Evolutionary conservation across 2,797 vertebrate genomes (phyloP), one percentile per base, ranked within the genome.

Genomic region (Euthynnus affinis): DNA sequence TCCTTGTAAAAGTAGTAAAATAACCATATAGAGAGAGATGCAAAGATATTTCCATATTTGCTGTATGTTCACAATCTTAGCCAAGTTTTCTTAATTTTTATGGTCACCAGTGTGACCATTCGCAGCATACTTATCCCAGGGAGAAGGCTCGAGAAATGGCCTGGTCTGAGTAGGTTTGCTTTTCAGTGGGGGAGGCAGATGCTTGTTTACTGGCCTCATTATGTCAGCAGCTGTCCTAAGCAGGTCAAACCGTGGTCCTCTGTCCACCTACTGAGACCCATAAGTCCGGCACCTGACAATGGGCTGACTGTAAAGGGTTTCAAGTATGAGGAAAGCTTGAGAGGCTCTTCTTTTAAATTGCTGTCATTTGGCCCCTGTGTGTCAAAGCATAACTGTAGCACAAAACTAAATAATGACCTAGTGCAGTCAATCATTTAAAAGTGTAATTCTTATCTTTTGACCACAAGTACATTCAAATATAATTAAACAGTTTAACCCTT

Each of bases 181-280:
- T 87, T 90, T 91, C 88, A 90, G 80, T 78, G 77, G 74, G 81
- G 91, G 90, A 93, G 93, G 94, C 91, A 94, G 92, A 93, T 93
- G 92, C 93, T 95, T 95, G 94, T 95, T 95, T 96, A 94, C 94
- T 93, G 94, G 91, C 95, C 95, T 95, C 93, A 95, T 95, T 95
- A 94, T 95, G 94, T 95, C 94, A 93, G 90, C 90, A 88, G 89
- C 90, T 93, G 91, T 93, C 93, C 93, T 84, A 83, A 87, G 88
- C 90, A 87, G 94, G 93, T 94, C 92, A 93, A 90, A 88, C 87
- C 76, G 76, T 82, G 88, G 89, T 91, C 91, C 88, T 92, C 90
- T 87, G 90, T 94, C 92, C 94, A 94, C 93, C 94, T 92, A 90
- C 92, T 86, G 90, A 92, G 91, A 89, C 90, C 81, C 72, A 78